These are phyloP conservation scores for Malachius bipustulatus DNA, from an alignment of 2,888 invertebrate species.

Conservation along the genomic window DNA sequence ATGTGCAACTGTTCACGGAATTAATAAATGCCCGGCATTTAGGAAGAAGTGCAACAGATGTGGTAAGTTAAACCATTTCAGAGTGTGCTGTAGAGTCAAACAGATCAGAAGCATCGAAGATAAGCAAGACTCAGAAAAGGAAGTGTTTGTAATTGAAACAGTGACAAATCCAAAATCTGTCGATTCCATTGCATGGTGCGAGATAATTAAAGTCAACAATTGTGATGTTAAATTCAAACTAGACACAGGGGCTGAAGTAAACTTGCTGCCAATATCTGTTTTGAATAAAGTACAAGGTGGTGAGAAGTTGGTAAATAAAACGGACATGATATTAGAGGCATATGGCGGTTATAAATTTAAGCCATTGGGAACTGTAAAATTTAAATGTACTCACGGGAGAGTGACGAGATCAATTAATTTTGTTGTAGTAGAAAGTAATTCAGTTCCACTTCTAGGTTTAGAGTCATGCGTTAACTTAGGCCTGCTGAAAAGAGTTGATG, in stretches of 20 bases:
- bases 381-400: slow-evolving; percentile 5
- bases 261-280: slow-evolving; percentile 11
- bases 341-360: slow-evolving; percentile 16
- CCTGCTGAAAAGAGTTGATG: slow-evolving; percentile 11
- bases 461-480: slow-evolving; percentile 10
- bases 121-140: not conserved
- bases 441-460: slow-evolving; percentile 13
- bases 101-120: slow-evolving; percentile 1
- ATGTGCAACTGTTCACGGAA: not conserved
- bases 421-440: slow-evolving; percentile 13
- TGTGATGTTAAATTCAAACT: slow-evolving; percentile 14
- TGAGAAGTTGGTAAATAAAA: slow-evolving; percentile 5
- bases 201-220: slow-evolving; percentile 10
- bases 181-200: slow-evolving; percentile 13
- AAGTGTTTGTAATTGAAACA: not conserved
- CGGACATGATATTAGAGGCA: slow-evolving; percentile 11
- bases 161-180: too few relatives aligned
- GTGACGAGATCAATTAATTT: slow-evolving; percentile 6
- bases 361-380: slow-evolving; percentile 11
- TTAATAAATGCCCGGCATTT: slow-evolving; percentile 5
- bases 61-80: slow-evolving; percentile 3
- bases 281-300: slow-evolving; percentile 8
- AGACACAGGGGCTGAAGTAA: slow-evolving; percentile 16
- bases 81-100: slow-evolving; percentile 6
- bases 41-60: slow-evolving; percentile 3